These are phyloP conservation scores for Drosophila funebris DNA, from an alignment of 1,140 invertebrate genomes.

Conservation along the genomic window DNA sequence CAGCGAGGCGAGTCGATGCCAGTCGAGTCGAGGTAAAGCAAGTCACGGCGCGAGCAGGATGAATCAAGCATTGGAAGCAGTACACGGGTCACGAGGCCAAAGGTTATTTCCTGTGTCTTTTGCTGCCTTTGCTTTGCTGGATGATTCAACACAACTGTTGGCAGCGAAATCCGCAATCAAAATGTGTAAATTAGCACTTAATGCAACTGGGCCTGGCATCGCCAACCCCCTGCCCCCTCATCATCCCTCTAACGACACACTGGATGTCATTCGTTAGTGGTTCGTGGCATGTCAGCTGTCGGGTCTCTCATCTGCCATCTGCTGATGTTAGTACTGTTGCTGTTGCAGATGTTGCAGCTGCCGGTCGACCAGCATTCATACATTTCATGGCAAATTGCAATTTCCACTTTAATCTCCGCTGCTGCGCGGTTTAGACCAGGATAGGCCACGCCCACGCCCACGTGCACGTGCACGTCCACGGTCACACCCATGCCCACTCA, in stretches of 20 bases:
- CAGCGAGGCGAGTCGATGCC: conserved; percentile 36
- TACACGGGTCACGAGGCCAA: not conserved
- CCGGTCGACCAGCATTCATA: conserved; percentile 42
- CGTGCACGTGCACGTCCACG: not conserved
- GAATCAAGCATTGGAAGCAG: not conserved
- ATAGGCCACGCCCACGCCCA: not conserved
- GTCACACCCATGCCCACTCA: conserved; percentile 7
- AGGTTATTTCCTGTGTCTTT: conserved; percentile 44
- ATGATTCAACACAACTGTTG: conserved; percentile 36
- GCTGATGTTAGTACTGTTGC: too few species aligned
- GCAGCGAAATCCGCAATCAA: conserved; percentile 65
- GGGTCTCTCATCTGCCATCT: conserved; percentile 4
- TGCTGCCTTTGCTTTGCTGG: not conserved
- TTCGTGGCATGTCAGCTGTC: conserved; percentile 12
- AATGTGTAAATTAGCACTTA: conserved; percentile 79
- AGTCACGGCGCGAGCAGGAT: conserved; percentile 13
- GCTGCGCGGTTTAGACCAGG: conserved; percentile 13
- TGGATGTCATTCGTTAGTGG: conserved; percentile 13
- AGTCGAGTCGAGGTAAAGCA: conserved; percentile 13
- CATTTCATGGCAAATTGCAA: conserved; percentile 66
- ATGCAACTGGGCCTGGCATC: conserved; percentile 57
- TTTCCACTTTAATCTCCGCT: conserved; percentile 78
- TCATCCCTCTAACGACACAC: not conserved
- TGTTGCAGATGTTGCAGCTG: not conserved
- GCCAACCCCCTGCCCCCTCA: not conserved